Evolutionary conservation across 2,888 invertebrate genomes (phyloP).

Genomic region (Volucella inanis): DNA sequence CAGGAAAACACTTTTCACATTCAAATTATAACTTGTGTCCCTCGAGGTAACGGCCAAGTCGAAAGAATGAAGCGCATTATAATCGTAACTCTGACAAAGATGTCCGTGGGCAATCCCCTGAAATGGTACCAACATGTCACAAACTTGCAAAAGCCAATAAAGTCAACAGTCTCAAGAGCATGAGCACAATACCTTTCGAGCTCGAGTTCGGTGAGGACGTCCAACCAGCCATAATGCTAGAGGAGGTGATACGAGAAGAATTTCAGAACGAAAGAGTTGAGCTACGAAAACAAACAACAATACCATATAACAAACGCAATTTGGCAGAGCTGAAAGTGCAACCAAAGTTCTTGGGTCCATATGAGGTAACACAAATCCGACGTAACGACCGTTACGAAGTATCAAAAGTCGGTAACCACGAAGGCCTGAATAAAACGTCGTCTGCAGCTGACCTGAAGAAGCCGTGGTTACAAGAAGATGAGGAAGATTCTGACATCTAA

Average conservation of each 20-base stretch:
- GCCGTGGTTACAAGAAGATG: too few species aligned
- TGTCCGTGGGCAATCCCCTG: conserved; percentile 26
- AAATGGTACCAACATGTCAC: conserved; percentile 28
- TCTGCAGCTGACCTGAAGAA: too few species aligned
- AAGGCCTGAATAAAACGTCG: too few species aligned
- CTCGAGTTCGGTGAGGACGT: conserved; percentile 35
- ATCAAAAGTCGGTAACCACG: too few species aligned
- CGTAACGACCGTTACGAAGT: too few species aligned
- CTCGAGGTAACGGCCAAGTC: conserved; percentile 80
- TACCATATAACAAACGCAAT: conserved; percentile 34
- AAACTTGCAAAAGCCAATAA: background rate
- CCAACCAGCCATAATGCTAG: conserved; percentile 45
- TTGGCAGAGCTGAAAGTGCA: conserved; percentile 41
- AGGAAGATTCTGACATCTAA: too few species aligned
- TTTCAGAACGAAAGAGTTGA: too few species aligned
- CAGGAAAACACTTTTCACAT: conserved; percentile 78
- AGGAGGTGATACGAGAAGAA: conserved; percentile 16
- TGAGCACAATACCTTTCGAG: conserved; percentile 11
- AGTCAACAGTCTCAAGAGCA: conserved; percentile 9
- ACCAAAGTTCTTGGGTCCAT: conserved; percentile 46
- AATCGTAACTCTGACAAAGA: conserved; percentile 22
- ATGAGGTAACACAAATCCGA: conserved; percentile 47
- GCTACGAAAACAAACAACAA: background rate
- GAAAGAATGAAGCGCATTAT: conserved; percentile 79
- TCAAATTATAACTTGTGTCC: conserved; percentile 77